phyloP scores from a whole-genome alignment of 2,113 vertebrate genomes.

The Gymnogyps californianus region DNA sequence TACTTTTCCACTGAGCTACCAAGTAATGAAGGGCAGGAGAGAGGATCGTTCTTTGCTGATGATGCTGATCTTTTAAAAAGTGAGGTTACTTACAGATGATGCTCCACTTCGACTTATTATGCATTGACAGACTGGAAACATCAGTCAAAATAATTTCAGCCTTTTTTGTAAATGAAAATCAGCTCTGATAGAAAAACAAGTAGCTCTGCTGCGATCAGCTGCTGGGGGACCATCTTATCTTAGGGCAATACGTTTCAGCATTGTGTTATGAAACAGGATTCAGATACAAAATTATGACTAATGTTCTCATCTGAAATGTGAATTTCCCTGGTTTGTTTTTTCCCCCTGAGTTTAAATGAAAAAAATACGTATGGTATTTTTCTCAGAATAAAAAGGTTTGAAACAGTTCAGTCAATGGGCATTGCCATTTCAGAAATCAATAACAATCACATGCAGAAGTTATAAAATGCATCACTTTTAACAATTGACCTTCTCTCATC shows the following conservation, averaged over 20 bases:
- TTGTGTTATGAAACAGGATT: not conserved
- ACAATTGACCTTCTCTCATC: not conserved
- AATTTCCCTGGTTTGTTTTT: not conserved
- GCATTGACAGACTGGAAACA: not conserved
- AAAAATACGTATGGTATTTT: not conserved
- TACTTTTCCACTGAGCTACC: not conserved
- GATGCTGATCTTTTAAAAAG: not conserved
- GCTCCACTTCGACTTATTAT: not conserved
- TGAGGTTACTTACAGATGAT: not conserved
- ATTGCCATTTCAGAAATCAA: not conserved
- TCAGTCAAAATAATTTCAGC: not conserved
- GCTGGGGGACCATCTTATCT: not conserved
- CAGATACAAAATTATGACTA: not conserved
- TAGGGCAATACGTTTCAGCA: not conserved
- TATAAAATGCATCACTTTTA: not conserved
- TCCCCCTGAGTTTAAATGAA: not conserved
- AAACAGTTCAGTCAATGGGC: not conserved
- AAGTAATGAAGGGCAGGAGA: not conserved
- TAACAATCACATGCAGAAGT: not conserved
- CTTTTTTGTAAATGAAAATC: not conserved
- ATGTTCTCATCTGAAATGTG: not conserved
- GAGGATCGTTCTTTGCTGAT: not conserved
- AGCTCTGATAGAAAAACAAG: not conserved
- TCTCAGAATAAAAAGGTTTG: not conserved
- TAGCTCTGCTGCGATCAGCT: not conserved